Evolutionary conservation across 2,113 vertebrate genomes (phyloP).

Genomic region (Tringa solitaria): DNA sequence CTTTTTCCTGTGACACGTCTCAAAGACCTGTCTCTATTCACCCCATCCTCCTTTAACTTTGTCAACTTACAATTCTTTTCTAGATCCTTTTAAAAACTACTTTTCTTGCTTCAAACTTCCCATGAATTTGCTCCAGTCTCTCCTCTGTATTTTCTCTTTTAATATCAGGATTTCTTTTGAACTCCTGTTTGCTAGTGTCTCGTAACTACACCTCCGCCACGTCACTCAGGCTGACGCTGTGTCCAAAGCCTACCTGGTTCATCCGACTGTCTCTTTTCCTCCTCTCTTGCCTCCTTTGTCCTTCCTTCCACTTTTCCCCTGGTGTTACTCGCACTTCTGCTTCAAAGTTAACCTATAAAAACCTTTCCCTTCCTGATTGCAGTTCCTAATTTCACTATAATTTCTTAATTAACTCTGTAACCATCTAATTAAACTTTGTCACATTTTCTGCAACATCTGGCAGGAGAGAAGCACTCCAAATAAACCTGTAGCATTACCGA

Average conservation of each 20-base stretch:
- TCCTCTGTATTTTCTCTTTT: background rate
- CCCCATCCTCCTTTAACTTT: background rate
- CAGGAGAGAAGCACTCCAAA: background rate
- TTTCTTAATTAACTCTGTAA: slow-evolving; percentile 27
- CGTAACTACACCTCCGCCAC: background rate
- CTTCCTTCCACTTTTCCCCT: too few relatives aligned
- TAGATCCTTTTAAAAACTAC: background rate
- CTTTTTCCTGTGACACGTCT: background rate
- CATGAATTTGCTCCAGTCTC: background rate
- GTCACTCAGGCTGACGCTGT: background rate
- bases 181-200: background rate
- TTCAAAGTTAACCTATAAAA: background rate
- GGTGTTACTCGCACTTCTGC: background rate
- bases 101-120: background rate
- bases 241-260: background rate
- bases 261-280: background rate
- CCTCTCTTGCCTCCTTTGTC: background rate
- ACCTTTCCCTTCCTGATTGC: slow-evolving; percentile 7
- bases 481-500: background rate
- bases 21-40: background rate
- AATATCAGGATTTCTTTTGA: background rate
- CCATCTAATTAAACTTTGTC: background rate
- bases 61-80: background rate
- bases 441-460: slow-evolving; percentile 13
- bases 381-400: slow-evolving; percentile 8